Base-by-base conservation (phyloP, 2,797 vertebrate genomes). In the Pangasius macronema region DNA sequence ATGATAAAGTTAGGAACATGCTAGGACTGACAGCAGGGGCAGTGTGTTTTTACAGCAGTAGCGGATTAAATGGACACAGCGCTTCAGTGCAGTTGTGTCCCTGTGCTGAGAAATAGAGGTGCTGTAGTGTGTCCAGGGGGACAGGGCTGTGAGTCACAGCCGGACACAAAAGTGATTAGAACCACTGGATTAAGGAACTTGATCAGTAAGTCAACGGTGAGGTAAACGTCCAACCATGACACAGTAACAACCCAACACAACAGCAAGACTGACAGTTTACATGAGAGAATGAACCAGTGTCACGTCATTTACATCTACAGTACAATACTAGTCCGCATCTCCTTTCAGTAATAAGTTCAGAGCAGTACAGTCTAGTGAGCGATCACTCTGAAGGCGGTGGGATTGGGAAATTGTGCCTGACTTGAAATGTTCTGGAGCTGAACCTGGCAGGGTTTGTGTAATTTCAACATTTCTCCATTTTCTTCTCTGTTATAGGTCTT, bases 381-480 rank as follows among this genome's bases (percentile, higher is more conserved):
- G 65, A 81, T 87, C 86, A 86, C 88, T 86, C 73, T 84, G 77
- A 46, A 88, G 82, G 53, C 22, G 59, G 36, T 27, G 46, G 53
- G 85, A 82, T 85, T 86, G 86, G 90, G 88, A 94, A 91, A 94
- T 94, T 92, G 93, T 90, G 92, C 91, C 85, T 92, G 90, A 90
- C 90, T 91, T 93, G 92, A 91, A 95, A 94, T 94, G 91, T 93
- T 87, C 6, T 93, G 94, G 93, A 90, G 90, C 93, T 89, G 92
- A 93, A 93, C 75, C 93, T 93, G 93, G 93, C 90, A 92, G 2
- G 0, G 89, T 76, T 85, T 0, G 18, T 89, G 90, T 89, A 86
- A 85, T 95, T 95, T 94, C 93, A 88, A 89, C 95, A 94, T 96
- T 95, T 95, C 94, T 93, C 92, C 89, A 91, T 90, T 93, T 94